Evolutionary conservation across 1,140 invertebrate genomes (phyloP), one percentile per base, ranked within the genome.

Genomic region (Marisa cornuarietis): DNA sequence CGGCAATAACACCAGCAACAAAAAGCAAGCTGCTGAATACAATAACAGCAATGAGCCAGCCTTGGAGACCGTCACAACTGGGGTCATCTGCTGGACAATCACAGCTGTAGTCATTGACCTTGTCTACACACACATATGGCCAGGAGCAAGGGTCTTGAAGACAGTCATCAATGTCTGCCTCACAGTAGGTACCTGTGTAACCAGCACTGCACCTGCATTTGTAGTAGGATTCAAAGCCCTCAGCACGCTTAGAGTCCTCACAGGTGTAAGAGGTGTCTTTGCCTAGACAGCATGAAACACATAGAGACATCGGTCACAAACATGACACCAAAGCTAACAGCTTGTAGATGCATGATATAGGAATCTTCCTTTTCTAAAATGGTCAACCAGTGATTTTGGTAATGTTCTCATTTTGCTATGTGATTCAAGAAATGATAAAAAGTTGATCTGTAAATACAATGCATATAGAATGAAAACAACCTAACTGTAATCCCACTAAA

Each of bases 191-290:
- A 52, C 97, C 97, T 42, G 94, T 94, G 88, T 95, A 99, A 0
- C 97, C 97, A 87, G 96, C 94, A 0, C 93, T 94, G 87, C 97
- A 98, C 80, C 94, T 95, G 90, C 97, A 98, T 81, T 94, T 80
- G 88, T 97, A 98, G 72, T 86, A 82, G 61, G 31, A 26, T 54
- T 85, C 80, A 74, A 83, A 85, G 54, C 54, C 71, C 6, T 80
- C 79, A 8, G 79, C 69, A 65, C 82, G 63, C 6, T 71, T 62
- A 24, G 42, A 31, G 49, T 85, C 66, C 22, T 77, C 20, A 73
- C 84, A 85, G 1, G 82, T 81, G 76, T 81, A 85, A 62, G 65
- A 24, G 20, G 65, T 42, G 18, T 24, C 31, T 42, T 42, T 42
- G 31, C 31, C 31, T 42, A 42, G 31, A 42, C 31, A 42, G 6